Conservation (phyloP, 2,113 vertebrate genomes). For the Thinocorus orbignyianus region DNA sequence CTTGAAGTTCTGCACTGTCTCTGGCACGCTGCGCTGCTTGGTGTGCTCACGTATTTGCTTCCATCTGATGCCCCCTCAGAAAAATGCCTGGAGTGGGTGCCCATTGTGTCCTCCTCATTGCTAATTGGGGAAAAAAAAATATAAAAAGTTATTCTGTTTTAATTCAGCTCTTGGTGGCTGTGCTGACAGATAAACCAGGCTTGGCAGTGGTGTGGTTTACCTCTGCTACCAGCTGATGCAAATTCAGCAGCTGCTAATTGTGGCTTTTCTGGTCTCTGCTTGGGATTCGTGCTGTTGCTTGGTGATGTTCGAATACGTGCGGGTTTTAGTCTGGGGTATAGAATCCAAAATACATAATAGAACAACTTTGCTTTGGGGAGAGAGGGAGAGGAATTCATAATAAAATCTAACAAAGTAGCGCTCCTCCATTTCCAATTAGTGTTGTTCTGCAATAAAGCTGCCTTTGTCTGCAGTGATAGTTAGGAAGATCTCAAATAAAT, state of each 20-base stretch:
- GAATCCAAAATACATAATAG: not conserved
- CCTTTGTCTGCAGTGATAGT: not conserved
- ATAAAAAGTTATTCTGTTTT: not conserved
- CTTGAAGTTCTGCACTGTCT: not conserved
- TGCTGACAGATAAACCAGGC: not conserved
- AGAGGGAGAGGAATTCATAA: not conserved
- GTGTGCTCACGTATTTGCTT: not conserved
- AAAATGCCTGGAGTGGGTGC: not conserved
- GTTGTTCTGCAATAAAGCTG: not conserved
- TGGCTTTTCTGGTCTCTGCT: not conserved
- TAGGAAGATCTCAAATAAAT: constrained; percentile 10
- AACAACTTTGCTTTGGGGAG: not conserved
- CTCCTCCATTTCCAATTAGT: not conserved
- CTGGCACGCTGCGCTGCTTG: not conserved
- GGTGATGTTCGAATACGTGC: not conserved
- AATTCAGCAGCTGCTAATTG: not conserved
- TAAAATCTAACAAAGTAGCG: not conserved
- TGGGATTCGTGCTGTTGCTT: not conserved
- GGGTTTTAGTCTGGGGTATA: not conserved
- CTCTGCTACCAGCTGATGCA: not conserved
- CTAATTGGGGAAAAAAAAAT: not conserved
- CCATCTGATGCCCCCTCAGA: not conserved
- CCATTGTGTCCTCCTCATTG: not conserved
- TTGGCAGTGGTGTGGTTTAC: not conserved
- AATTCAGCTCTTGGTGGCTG: not conserved